These are phyloP conservation scores for Euphydryas editha DNA, from an alignment of 2,888 invertebrate species.

Conservation along the genomic window DNA sequence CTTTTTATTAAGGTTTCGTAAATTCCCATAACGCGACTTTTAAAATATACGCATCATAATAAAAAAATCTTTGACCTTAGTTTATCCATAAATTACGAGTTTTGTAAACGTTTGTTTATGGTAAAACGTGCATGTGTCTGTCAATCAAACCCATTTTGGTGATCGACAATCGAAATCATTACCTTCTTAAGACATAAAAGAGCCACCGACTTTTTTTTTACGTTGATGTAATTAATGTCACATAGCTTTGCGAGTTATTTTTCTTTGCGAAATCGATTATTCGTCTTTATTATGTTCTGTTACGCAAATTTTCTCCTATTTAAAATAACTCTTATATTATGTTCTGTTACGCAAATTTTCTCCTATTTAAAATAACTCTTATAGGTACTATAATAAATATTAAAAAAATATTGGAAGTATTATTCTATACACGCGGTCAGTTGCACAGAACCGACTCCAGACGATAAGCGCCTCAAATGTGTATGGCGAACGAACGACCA, in stretches of 20 bases:
- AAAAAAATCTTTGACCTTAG: slow-evolving; percentile 40
- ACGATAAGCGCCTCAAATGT: too few species aligned
- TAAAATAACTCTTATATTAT: slow-evolving; percentile 13
- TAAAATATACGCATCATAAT: slow-evolving; percentile 15
- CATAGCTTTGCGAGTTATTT: slow-evolving; percentile 41
- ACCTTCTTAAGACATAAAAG: slow-evolving; percentile 59
- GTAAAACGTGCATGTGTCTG: slow-evolving; percentile 61
- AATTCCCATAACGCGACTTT: slow-evolving; percentile 13
- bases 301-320: slow-evolving; percentile 26
- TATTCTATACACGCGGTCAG: too few species aligned
- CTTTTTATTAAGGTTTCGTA: slow-evolving; percentile 22
- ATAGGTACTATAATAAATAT: too few species aligned
- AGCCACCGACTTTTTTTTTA: slow-evolving; percentile 42
- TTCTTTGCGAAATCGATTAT: too few species aligned
- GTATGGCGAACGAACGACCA: too few species aligned
- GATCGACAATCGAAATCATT: slow-evolving; percentile 64
- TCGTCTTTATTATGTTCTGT: slow-evolving; percentile 32
- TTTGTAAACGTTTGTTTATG: slow-evolving; percentile 61
- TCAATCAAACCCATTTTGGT: slow-evolving; percentile 74
- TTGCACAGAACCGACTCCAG: too few species aligned
- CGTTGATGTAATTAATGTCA: slow-evolving; percentile 43
- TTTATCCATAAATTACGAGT: slow-evolving; percentile 44
- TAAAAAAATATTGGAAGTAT: too few species aligned
- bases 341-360: slow-evolving; percentile 28
- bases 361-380: slow-evolving; percentile 12